Percentiles rank a stretch among this genome's conserved stretches.
phyloP scores from a whole-genome alignment of 2,113 vertebrate species.

The Dromaius novaehollandiae region DNA sequence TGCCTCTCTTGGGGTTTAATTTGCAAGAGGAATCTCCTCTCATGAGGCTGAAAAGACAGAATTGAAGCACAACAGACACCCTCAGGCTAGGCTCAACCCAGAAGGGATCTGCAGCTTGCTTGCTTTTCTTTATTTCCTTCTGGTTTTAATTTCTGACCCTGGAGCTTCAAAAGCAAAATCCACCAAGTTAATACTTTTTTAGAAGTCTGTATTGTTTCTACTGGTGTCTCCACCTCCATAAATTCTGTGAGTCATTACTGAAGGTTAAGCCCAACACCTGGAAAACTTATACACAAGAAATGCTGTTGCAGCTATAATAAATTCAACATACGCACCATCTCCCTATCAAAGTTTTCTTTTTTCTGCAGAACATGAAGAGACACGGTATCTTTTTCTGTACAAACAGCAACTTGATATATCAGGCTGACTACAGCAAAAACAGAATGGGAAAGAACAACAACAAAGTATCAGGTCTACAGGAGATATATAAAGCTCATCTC shows the following conservation, averaged over 20 bases:
- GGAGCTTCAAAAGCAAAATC: background rate
- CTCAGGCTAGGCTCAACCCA: background rate
- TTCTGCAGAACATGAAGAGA: background rate
- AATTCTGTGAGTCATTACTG: rapidly evolving
- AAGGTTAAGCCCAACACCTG: rapidly evolving
- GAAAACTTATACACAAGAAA: background rate
- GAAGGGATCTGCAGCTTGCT: rapidly evolving
- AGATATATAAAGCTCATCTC: background rate
- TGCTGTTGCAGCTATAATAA: background rate
- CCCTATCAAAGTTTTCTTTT: background rate
- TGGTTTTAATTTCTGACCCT: background rate
- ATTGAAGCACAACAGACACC: background rate
- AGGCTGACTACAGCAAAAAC: background rate
- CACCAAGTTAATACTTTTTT: rapidly evolving
- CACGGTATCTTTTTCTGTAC: background rate
- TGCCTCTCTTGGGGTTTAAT: background rate
- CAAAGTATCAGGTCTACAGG: rapidly evolving
- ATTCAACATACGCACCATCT: rapidly evolving
- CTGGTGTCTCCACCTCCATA: background rate
- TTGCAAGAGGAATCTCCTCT: background rate
- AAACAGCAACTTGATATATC: rapidly evolving
- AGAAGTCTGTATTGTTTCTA: background rate
- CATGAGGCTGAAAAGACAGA: background rate
- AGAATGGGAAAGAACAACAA: background rate
- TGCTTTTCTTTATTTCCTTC: background rate